Evolutionary conservation across 2,888 invertebrate genomes (phyloP).

Genomic region (Cabera pusaria): DNA sequence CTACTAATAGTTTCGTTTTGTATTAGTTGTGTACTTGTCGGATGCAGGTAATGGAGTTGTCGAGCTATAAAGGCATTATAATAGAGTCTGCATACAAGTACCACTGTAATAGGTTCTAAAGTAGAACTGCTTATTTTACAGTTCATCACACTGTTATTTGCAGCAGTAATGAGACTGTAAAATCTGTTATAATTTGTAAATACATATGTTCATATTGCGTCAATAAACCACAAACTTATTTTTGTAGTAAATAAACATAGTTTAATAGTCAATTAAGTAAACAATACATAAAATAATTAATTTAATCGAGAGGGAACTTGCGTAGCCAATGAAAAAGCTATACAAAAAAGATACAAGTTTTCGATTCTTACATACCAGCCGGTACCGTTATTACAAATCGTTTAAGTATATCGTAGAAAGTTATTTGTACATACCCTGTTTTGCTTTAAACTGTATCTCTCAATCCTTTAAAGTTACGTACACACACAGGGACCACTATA

Average conservation of each 20-base stretch:
- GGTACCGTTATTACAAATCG: constrained; percentile 34
- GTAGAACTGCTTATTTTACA: too few relatives aligned
- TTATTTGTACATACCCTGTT: constrained; percentile 65
- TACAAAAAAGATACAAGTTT: constrained; percentile 26
- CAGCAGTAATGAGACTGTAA: too few relatives aligned
- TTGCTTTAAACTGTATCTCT: constrained; percentile 54
- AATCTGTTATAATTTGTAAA: too few relatives aligned
- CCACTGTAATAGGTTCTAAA: too few relatives aligned
- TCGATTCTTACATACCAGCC: constrained; percentile 29
- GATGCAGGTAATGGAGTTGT: constrained; percentile 1
- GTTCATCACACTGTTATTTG: too few relatives aligned
- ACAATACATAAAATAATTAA: too few relatives aligned
- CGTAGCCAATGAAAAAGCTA: constrained; percentile 10
- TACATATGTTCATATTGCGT: too few relatives aligned
- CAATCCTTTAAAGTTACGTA: constrained; percentile 62
- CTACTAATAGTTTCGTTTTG: constrained; percentile 22
- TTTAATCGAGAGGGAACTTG: too few relatives aligned
- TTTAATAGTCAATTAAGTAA: too few relatives aligned
- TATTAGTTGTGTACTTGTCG: constrained; percentile 6
- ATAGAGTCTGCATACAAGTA: too few relatives aligned
- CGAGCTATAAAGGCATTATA: background rate
- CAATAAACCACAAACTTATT: too few relatives aligned
- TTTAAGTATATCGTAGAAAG: constrained; percentile 33
- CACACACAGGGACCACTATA: constrained; percentile 56
- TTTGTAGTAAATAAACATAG: too few relatives aligned